Base-by-base conservation (phyloP, 2,113 vertebrate genomes). In the Cryptomyrus ogoouensis region DNA sequence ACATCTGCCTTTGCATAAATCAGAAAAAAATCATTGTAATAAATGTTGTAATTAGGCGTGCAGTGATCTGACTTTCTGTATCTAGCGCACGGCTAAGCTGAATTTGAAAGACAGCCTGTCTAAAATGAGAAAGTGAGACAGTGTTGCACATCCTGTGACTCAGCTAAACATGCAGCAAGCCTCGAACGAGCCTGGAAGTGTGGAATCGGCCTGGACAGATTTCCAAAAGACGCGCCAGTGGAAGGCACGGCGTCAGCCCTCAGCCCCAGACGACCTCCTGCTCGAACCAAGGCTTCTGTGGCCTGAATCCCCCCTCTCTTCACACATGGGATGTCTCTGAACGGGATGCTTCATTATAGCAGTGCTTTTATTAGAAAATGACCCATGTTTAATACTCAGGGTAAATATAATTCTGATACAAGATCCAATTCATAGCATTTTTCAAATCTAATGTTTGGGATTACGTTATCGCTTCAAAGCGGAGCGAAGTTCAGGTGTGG, bases 191-290 rank as follows among this genome's bases (percentile, higher is more conserved):
- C 88, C 89, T 83, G 49, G 17, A 83, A 80, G 46, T 56, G 87
- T 39, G 13, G 9, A 90, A 89, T 85, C 39, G 21, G 53, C 56
- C 86, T 87, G 89, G 89, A 90, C 83, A 85, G 83, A 90, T 77
- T 83, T 90, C 47, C 46, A 70, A 83, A 56, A n/a, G 50, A 44
- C 1, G 15, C 5, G 35, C 15, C 46, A 47, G 50, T 31, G 21
- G 21, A 83, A 83, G 50, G 31, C 17, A n/a, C 5, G 5, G 24
- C 24, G 62, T 50, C 86, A 47, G 74, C 49, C 9, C 39, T 19
- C 44, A 35, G n/a, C 62, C 66, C 15, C 46, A 80, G 46, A 46
- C 5, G 58, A 80, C 85, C 89, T 46, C 89, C 13, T 90, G 27
- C 24, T 66, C 66, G 31, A 58, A n/a, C 42, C 9, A 70, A 5